Conservation (phyloP, 35 echinoderm and acorn worm genomes). For the Strongylocentrotus purpuratus region DNA sequence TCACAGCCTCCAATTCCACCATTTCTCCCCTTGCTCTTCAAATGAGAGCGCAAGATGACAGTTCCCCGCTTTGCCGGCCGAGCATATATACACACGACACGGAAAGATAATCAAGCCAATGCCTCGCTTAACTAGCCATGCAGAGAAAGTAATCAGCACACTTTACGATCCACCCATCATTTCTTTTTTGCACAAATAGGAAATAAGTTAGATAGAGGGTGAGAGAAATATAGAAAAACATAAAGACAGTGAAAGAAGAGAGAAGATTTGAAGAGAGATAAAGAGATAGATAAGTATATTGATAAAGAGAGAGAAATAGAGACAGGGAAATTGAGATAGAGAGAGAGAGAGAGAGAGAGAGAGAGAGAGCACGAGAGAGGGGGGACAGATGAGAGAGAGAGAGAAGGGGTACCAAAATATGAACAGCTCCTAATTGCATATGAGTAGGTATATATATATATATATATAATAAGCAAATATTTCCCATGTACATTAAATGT, state of each 20-base stretch:
- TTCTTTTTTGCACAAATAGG: not conserved
- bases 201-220: not conserved
- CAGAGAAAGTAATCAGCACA: slow-evolving; percentile 3
- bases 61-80: not conserved
- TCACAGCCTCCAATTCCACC: not conserved
- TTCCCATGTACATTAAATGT: too few species aligned
- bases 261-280: too few species aligned
- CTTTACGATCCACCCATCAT: not conserved
- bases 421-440: too few species aligned
- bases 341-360: too few species aligned
- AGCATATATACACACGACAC: not conserved
- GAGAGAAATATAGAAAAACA: not conserved
- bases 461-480: too few species aligned
- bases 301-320: too few species aligned
- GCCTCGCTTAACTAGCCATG: not conserved
- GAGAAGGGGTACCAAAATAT: too few species aligned
- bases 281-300: too few species aligned
- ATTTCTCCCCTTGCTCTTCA: not conserved
- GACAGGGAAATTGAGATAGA: too few species aligned
- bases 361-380: too few species aligned
- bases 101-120: not conserved
- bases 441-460: too few species aligned
- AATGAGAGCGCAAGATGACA: not conserved
- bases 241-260: not conserved
- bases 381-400: too few species aligned